These are phyloP conservation scores for Nematolebias whitei DNA, from an alignment of 2,113 vertebrate species.

Conservation along the genomic window DNA sequence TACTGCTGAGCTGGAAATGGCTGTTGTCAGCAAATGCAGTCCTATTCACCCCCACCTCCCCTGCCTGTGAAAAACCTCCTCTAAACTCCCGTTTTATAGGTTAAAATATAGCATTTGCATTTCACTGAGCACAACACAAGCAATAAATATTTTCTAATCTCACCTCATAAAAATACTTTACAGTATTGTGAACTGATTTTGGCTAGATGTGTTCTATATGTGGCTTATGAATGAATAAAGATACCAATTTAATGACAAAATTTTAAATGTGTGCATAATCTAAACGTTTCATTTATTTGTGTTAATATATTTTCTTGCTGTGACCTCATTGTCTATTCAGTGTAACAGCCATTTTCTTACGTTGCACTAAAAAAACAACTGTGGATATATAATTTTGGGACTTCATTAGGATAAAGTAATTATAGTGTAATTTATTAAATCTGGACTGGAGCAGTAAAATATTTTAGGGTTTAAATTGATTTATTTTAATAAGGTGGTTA, in stretches of 20 bases:
- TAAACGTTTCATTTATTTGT: not conserved
- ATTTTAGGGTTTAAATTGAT: too few species aligned
- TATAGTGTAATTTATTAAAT: too few species aligned
- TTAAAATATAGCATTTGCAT: constrained; percentile 44
- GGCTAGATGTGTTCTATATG: constrained; percentile 17
- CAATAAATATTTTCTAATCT: not conserved
- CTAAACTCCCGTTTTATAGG: constrained; percentile 37
- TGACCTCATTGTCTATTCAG: too few species aligned
- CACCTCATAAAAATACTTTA: constrained; percentile 11
- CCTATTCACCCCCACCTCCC: constrained; percentile 4
- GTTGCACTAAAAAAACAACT: too few species aligned
- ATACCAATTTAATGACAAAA: not conserved
- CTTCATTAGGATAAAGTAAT: too few species aligned
- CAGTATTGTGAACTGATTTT: constrained; percentile 5
- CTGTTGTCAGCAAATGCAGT: constrained; percentile 13
- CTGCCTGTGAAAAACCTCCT: constrained; percentile 12
- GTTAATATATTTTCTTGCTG: too few species aligned
- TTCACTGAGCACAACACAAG: not conserved
- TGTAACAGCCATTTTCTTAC: too few species aligned
- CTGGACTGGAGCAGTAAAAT: too few species aligned
- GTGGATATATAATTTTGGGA: too few species aligned
- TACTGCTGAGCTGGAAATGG: constrained; percentile 21
- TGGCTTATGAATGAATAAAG: constrained; percentile 2
- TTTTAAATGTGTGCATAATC: not conserved
- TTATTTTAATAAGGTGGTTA: too few species aligned